Evolutionary conservation across 1,140 invertebrate species (phyloP), one percentile per base, ranked within the genome.

Genomic region (Ridgeia piscesae): DNA sequence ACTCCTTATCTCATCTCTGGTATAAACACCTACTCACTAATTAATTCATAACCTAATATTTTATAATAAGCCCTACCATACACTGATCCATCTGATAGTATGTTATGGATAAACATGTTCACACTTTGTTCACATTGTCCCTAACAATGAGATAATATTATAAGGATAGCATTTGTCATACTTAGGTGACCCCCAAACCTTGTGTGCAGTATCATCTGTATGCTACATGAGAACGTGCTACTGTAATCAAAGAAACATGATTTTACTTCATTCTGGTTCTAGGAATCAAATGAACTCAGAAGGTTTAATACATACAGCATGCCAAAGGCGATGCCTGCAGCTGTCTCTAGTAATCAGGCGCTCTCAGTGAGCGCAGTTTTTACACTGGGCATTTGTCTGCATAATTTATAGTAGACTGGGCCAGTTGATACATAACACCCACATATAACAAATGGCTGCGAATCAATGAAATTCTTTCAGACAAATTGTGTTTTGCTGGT

Each of bases 321-420:
- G 58, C 58, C 58, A 77, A 4, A 4, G 17, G 58, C 58, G 27
- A 31, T 27, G 58, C 58, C 58, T 77, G 17, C 58, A 77, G 58
- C 6, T 77, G 58, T 77, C 58, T 77, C 58, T 0, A 21, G 58
- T 77, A 77, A 77, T 77, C 58, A 77, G 27, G 58, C 58, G 27
- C 58, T 77, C 58, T 77, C 17, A 27, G 58, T 77, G 27, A 21
- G 58, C 17, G 27, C 17, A 77, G 17, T 77, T 77, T 77, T 77
- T 77, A 77, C 58, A 77, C 58, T 77, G 58, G 27, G 27, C 58
- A 77, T 77, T 77, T 77, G 58, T 77, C 58, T 77, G 58, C 58
- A 77, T 77, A 77, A 77, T 77, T 77, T 77, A 77, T 77, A 77
- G 58, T 77, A 27, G 58, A 77, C 58, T 77, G 58, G 58, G 58